Conservation (phyloP, 2,888 invertebrate species). For the Crioceris asparagi region DNA sequence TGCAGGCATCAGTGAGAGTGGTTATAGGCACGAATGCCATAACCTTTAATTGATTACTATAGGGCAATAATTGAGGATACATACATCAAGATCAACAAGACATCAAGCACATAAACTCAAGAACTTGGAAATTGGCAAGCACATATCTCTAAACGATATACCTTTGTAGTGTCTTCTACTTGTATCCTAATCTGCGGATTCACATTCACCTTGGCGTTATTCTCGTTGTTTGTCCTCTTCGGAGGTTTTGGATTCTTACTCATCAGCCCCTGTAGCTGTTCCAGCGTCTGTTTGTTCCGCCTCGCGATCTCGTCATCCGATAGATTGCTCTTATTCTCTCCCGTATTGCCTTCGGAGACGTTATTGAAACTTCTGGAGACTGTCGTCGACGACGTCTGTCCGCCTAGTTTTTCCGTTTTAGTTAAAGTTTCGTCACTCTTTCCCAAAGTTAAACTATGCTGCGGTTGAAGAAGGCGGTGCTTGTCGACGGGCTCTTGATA, state of each 20-base stretch:
- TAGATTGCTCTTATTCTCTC: constrained; percentile 26
- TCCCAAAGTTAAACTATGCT: constrained; percentile 33
- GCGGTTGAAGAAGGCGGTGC: constrained; percentile 33
- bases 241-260: constrained; percentile 9
- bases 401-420: constrained; percentile 33
- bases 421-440: constrained; percentile 35
- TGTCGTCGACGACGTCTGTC: constrained; percentile 30
- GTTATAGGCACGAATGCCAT: too few relatives aligned
- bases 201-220: constrained; percentile 25
- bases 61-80: too few relatives aligned
- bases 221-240: constrained; percentile 19
- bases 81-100: too few relatives aligned
- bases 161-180: constrained; percentile 37
- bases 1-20: too few relatives aligned
- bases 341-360: constrained; percentile 23
- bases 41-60: too few relatives aligned
- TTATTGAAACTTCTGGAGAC: constrained; percentile 36
- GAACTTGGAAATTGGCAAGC: too few relatives aligned
- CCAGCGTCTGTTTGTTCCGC: constrained; percentile 35
- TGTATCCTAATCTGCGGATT: constrained; percentile 38
- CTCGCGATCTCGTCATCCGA: constrained; percentile 37
- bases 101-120: too few relatives aligned
- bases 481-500: constrained; percentile 35
- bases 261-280: constrained; percentile 26
- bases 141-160: too few relatives aligned